Evolutionary conservation across 2,113 vertebrate species (phyloP).

Genomic region (Parus major): DNA sequence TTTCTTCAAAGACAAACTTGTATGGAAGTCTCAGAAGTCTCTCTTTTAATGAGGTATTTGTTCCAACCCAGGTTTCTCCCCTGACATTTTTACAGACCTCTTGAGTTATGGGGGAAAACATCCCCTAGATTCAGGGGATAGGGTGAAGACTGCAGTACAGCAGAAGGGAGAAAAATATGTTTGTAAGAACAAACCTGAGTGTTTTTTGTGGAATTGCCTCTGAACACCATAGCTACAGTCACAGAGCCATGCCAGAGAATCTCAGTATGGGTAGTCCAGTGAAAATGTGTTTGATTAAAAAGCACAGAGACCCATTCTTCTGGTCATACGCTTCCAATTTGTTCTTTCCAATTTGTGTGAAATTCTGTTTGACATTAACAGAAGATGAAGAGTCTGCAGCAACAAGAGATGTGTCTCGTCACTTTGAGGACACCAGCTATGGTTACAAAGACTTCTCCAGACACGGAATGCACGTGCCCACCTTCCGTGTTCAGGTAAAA

Average conservation of each 20-base stretch:
- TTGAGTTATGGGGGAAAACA: background rate
- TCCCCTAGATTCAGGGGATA: background rate
- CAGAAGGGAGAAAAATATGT: background rate
- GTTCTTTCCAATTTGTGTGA: background rate
- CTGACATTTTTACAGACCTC: background rate
- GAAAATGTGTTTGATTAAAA: background rate
- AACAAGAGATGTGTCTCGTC: constrained; percentile 89
- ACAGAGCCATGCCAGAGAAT: background rate
- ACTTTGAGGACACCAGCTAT: constrained; percentile 97
- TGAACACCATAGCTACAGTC: background rate
- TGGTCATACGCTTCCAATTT: background rate
- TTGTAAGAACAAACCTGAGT: background rate
- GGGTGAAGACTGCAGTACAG: background rate
- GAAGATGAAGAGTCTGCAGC: constrained; percentile 90
- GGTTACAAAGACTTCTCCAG: constrained; percentile 98
- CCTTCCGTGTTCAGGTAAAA: constrained; percentile 92
- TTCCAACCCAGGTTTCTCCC: background rate
- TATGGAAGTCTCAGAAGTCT: background rate
- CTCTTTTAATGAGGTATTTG: background rate
- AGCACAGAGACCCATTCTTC: background rate
- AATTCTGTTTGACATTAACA: constrained; percentile 30
- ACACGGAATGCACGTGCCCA: constrained; percentile 93
- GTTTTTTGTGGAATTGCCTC: background rate
- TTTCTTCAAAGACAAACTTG: background rate
- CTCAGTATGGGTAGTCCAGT: background rate